Base-by-base conservation (phyloP, 2,113 vertebrate species). In the Seriola aureovittata region DNA sequence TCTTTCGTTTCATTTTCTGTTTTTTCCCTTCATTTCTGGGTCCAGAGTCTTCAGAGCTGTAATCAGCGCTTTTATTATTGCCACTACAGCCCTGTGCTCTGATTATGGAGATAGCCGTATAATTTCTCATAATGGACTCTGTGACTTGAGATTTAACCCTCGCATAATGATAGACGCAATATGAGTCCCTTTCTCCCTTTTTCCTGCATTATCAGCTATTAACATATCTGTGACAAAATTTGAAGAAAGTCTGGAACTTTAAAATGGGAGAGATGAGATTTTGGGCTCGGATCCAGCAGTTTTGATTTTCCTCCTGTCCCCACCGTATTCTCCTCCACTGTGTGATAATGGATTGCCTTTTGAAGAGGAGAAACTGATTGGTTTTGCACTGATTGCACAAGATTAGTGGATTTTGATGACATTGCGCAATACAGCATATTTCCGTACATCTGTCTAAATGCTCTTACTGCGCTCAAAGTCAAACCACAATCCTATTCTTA, bases 81-180 rank as follows among this genome's bases (percentile, higher is more conserved):
- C 74, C 69, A 74, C 75, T 69, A 76, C 81, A 65, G 70, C 78
- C 65, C 79, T 42, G 44, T 65, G 44, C 72, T 42, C 82, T 90
- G 87, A 93, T 89, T 91, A 87, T 85, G 80, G 82, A 88, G 79
- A 87, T 89, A 76, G 76, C 34, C 13, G 32, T 78, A 78, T 87
- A 70, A 89, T 92, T 92, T 92, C 57, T 85, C 87, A 83, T 89
- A 88, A 91, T 92, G 83, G 88, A 85, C 79, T 89, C 72, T 81
- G 75, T 80, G 79, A 89, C 89, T 90, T 25, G 2, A 86, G 80
- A 82, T 90, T 90, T 89, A 91, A 91, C 89, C 86, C 81, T 65
- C 36, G 25, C 42, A 79, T 82, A 84, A 85, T 89, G 88, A 88
- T 74, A 88, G 76, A 74, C 38, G 74, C 85, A 85, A 69, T 86